phyloP scores from a whole-genome alignment of 2,797 vertebrate genomes.

The Phalanger gymnotis region DNA sequence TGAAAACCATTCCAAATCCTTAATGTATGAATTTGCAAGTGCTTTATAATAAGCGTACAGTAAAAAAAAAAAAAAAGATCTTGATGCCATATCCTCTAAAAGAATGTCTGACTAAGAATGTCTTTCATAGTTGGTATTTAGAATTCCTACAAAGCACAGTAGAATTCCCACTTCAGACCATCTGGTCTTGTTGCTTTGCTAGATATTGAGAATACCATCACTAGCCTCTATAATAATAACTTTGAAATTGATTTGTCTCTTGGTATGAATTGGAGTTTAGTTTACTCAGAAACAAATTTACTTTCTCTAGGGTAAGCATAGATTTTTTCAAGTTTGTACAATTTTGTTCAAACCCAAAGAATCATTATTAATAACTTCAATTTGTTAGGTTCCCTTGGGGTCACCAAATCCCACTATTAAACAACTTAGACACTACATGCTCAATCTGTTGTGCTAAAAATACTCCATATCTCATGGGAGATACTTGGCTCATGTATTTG shows the following conservation, averaged over 20 bases:
- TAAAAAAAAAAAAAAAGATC: conserved; percentile 71
- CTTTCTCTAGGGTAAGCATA: conserved; percentile 47
- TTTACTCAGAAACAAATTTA: conserved; percentile 65
- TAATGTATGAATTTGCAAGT: conserved; percentile 25
- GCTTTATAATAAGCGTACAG: conserved; percentile 19
- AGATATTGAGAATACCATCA: conserved; percentile 49
- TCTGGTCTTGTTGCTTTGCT: conserved; percentile 67
- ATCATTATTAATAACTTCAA: conserved; percentile 36
- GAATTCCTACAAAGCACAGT: conserved; percentile 58
- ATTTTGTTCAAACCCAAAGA: conserved; percentile 38
- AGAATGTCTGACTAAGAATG: not conserved
- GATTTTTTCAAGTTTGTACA: conserved; percentile 12
- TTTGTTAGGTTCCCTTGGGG: conserved; percentile 46
- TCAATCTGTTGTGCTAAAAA: conserved; percentile 51
- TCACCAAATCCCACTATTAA: conserved; percentile 54
- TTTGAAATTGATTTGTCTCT: conserved; percentile 74
- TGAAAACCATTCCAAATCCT: conserved; percentile 43
- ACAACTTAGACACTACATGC: conserved; percentile 26
- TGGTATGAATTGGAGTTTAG: conserved; percentile 64
- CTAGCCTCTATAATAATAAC: conserved; percentile 67
- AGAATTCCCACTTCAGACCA: conserved; percentile 65
- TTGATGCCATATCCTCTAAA: conserved; percentile 53
- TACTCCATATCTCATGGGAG: conserved; percentile 32
- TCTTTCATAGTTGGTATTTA: conserved; percentile 57
- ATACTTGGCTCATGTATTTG: conserved; percentile 19